Percentiles rank a stretch among this genome's conserved stretches.
Evolutionary conservation across 2,888 invertebrate genomes (phyloP).

Genomic region (Phymatocera aterrima): DNA sequence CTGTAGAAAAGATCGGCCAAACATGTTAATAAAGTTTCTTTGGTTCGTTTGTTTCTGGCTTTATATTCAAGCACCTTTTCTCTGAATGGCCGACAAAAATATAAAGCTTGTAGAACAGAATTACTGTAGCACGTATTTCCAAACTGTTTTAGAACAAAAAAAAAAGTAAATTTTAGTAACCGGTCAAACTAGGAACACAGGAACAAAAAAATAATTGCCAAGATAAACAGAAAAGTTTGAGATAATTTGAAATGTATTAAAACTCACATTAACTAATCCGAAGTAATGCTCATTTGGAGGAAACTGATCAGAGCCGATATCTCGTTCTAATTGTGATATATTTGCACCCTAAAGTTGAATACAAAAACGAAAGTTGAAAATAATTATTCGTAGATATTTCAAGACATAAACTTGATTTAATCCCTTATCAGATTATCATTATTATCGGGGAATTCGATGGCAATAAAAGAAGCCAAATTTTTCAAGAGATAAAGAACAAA

Average conservation of each 20-base stretch:
- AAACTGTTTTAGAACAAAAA: conserved; percentile 82
- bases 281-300: conserved; percentile 99
- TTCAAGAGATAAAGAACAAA: too few relatives aligned
- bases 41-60: conserved; percentile 95
- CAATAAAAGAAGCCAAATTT: too few relatives aligned
- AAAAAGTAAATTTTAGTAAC: too few relatives aligned
- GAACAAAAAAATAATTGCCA: too few relatives aligned
- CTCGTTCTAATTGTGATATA: conserved; percentile 99
- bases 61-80: conserved; percentile 99
- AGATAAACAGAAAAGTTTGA: conserved; percentile 37
- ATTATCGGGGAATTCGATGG: too few relatives aligned
- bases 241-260: conserved; percentile 26
- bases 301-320: conserved; percentile 98
- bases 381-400: background rate
- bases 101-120: conserved; percentile 98
- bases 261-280: conserved; percentile 98
- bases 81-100: conserved; percentile 99
- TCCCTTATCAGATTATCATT: too few relatives aligned
- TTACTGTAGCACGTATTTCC: conserved; percentile 99
- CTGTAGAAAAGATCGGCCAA: conserved; percentile 99
- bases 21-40: conserved; percentile 98
- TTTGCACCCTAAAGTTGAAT: conserved; percentile 91
- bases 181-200: too few relatives aligned
- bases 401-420: too few relatives aligned
- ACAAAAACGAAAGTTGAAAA: conserved; percentile 51